A percentile compares a stretch with the other conserved stretches of the same genome.
Evolutionary conservation across 2,888 invertebrate species (phyloP).

Genomic region (Luffia ferchaultella): DNA sequence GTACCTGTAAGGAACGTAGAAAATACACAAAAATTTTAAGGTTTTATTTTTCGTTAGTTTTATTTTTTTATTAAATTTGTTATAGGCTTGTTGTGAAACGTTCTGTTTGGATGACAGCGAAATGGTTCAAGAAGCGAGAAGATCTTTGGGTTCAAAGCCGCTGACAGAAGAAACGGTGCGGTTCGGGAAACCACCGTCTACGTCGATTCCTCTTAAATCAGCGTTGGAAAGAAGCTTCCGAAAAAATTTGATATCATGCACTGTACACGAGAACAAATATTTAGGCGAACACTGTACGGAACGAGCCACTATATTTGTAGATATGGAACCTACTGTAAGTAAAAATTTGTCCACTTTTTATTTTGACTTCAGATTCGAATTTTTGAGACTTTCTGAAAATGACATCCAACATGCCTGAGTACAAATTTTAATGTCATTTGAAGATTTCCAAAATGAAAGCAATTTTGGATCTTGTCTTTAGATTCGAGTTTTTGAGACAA

Average conservation of each 20-base stretch:
- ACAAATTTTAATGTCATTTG: too few species aligned
- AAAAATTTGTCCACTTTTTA: neutral
- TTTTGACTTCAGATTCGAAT: neutral
- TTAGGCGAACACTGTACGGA: conserved; percentile 65
- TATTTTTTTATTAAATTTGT: too few species aligned
- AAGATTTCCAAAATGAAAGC: too few species aligned
- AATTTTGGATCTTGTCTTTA: too few species aligned
- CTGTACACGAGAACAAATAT: conserved; percentile 61
- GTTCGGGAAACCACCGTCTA: conserved; percentile 65
- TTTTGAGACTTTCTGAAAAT: neutral
- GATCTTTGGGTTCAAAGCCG: conserved; percentile 76
- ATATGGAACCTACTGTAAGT: conserved; percentile 56
- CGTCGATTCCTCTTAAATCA: conserved; percentile 23
- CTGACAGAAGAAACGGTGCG: conserved; percentile 77
- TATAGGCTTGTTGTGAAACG: conserved; percentile 89
- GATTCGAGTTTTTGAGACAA: too few species aligned
- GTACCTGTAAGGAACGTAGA: too few species aligned
- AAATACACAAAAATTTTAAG: too few species aligned
- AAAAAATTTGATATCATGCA: conserved; percentile 55
- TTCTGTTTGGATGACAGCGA: conserved; percentile 92
- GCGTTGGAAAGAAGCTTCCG: conserved; percentile 39
- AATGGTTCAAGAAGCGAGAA: conserved; percentile 81
- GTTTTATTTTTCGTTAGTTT: too few species aligned
- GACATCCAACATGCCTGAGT: neutral
- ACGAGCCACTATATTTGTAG: conserved; percentile 67